Evolutionary conservation across 1,140 invertebrate species (phyloP).

Genomic region (Steinernema khuongi): DNA sequence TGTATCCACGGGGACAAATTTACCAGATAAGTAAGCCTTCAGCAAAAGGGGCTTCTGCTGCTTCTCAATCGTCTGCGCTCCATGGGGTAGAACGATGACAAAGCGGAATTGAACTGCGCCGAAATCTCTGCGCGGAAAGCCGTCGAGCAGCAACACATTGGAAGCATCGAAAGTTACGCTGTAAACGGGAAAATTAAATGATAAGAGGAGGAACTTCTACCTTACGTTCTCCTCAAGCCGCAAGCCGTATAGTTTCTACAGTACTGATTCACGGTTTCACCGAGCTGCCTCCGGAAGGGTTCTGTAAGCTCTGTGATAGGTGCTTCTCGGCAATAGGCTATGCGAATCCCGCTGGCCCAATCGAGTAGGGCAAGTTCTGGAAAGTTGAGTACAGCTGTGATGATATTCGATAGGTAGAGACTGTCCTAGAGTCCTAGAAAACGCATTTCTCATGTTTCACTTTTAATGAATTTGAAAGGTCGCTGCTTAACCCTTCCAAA

Average conservation of each 20-base stretch:
- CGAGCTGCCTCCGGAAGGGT: conserved; percentile 30
- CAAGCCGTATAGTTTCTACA: conserved; percentile 36
- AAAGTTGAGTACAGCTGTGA: too few species aligned
- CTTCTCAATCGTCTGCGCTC: conserved; percentile 13
- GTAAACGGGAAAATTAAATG: not conserved
- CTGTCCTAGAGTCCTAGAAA: too few species aligned
- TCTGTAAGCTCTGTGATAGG: conserved; percentile 31
- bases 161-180: conserved; percentile 28
- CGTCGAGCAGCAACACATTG: conserved; percentile 32
- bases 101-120: conserved; percentile 31
- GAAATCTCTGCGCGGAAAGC: conserved; percentile 32
- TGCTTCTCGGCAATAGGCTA: conserved; percentile 4
- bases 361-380: not conserved
- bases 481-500: too few species aligned
- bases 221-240: conserved; percentile 33
- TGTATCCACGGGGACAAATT: too few species aligned
- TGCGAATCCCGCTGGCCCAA: not conserved
- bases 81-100: conserved; percentile 32
- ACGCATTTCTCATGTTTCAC: too few species aligned
- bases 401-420: too few species aligned
- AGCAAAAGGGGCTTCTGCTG: conserved; percentile 33
- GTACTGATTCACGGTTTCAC: conserved; percentile 31
- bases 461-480: too few species aligned
- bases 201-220: not conserved
- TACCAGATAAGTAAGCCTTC: conserved; percentile 29